Evolutionary conservation across 2,797 vertebrate genomes (phyloP), one percentile per base, ranked within the genome.

Genomic region (Phrynocephalus forsythii): DNA sequence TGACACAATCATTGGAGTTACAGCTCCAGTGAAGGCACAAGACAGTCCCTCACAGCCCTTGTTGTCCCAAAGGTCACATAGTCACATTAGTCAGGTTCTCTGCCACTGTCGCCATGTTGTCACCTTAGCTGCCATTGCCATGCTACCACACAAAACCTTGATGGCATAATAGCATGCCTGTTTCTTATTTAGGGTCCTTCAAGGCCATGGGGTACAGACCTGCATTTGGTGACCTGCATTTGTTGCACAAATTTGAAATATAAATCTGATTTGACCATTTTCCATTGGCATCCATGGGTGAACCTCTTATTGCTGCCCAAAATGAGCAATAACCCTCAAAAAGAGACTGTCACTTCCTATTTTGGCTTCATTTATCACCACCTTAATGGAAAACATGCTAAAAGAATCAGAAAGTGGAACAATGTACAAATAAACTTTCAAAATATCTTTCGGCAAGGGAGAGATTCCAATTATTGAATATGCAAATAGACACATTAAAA

Each of bases 401-500:
- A 94, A 86, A 85, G 38, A 85, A 90, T 94, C 90, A 85, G 85
- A 89, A 92, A 95, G 79, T 85, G 87, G 94, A 94, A 87, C 76
- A 94, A 91, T 83, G 88, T 77, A 95, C 89, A 96, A 95, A 96
- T 91, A 96, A 95, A 95, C 86, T 96, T 96, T 90, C 90, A 90
- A 95, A 93, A 69, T 91, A 91, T 91, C 88, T 94, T 94, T 94
- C 90, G 92, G 86, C 68, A 91, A 93, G 87, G 67, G 88, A 94
- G 71, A 83, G 84, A 44, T 44, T 95, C 75, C 93, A 95, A 90
- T 96, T 93, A 93, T 72, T 91, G 87, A 95, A 92, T 91, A 95
- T 93, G 93, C 84, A 95, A 95, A 96, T 93, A 92, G 72, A 86
- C 91, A 92, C 95, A 95, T 94, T 96, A 94, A 95, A 96, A 94